These are phyloP conservation scores for Lethocerus indicus DNA, from an alignment of 1,140 invertebrate genomes.

Conservation along the genomic window DNA sequence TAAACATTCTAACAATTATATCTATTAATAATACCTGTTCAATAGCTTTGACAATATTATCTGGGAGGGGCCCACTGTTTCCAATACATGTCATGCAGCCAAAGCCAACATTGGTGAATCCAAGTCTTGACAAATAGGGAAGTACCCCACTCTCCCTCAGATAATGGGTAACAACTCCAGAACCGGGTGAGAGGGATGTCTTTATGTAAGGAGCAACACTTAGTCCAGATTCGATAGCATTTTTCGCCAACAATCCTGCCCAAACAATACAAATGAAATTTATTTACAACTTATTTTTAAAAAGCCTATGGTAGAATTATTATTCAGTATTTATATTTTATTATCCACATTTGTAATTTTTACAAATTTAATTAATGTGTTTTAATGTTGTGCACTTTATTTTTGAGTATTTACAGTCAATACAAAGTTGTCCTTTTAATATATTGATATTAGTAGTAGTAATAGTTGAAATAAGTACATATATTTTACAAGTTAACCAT, in stretches of 20 bases:
- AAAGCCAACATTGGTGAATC: constrained; percentile 90
- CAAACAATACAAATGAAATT: constrained; percentile 11
- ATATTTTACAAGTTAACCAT: too few species aligned
- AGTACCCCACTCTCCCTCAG: constrained; percentile 75
- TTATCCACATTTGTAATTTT: too few species aligned
- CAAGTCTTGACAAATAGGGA: constrained; percentile 67
- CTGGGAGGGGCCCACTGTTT: constrained; percentile 86
- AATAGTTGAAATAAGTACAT: too few species aligned
- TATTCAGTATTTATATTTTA: too few species aligned
- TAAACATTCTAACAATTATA: background rate
- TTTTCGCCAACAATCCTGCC: constrained; percentile 79
- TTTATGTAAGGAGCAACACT: constrained; percentile 86
- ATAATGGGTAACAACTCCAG: constrained; percentile 96
- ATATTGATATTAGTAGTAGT: too few species aligned
- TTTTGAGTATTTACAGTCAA: too few species aligned
- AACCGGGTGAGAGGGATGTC: constrained; percentile 90
- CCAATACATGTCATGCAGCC: constrained; percentile 99
- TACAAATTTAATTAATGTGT: too few species aligned
- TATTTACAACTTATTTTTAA: too few species aligned
- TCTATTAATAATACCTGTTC: constrained; percentile 49
- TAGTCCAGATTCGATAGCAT: constrained; percentile 83
- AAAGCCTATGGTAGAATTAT: too few species aligned
- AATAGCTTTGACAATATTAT: constrained; percentile 79
- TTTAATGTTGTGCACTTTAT: too few species aligned
- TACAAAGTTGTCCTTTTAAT: too few species aligned